phyloP scores from a whole-genome alignment of 2,113 vertebrate genomes.

The Guaruba guarouba region DNA sequence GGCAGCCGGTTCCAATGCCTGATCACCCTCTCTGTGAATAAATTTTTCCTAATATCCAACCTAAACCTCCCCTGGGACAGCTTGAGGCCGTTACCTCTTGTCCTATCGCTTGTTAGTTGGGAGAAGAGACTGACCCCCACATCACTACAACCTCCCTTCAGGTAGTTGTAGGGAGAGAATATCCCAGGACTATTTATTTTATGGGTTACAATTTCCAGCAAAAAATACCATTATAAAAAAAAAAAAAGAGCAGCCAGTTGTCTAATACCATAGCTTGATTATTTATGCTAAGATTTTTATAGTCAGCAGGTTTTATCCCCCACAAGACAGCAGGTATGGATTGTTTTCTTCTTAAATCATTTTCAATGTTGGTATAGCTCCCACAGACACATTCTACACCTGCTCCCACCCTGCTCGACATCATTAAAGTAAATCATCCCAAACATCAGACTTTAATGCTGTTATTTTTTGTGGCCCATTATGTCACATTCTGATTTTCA shows the following conservation, averaged over 20 bases:
- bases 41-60: background rate
- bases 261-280: background rate
- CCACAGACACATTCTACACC: background rate
- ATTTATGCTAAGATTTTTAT: background rate
- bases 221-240: background rate
- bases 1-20: background rate
- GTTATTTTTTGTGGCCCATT: background rate
- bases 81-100: background rate
- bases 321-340: background rate
- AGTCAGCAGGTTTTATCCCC: background rate
- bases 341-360: background rate
- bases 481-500: background rate
- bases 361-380: background rate
- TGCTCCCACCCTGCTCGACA: background rate
- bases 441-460: background rate
- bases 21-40: background rate
- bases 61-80: background rate
- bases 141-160: background rate
- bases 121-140: background rate
- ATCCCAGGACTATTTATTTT: background rate
- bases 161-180: background rate
- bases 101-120: background rate
- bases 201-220: background rate
- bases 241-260: background rate
- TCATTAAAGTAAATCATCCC: background rate